Conservation (phyloP, 2,888 invertebrate genomes). For the Melanostoma mellinum region DNA sequence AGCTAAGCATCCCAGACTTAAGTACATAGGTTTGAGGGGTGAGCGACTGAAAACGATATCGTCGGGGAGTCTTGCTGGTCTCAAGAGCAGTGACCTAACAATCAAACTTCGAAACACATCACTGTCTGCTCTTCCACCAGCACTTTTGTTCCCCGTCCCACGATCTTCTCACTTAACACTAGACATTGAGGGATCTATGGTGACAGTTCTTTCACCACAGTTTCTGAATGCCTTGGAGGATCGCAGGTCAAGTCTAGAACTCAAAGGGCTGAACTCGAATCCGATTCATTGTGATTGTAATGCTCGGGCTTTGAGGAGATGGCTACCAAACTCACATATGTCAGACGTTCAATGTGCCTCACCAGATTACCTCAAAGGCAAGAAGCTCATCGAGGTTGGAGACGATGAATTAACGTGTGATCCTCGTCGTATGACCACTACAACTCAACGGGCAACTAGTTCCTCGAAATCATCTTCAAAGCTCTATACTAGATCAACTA, state of each 20-base stretch:
- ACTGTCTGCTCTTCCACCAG: conserved; percentile 89
- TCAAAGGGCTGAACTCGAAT: conserved; percentile 89
- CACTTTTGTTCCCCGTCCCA: conserved; percentile 93
- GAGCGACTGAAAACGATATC: conserved; percentile 89
- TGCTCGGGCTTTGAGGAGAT: conserved; percentile 89
- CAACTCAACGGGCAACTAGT: conserved; percentile 76
- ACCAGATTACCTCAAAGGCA: conserved; percentile 88
- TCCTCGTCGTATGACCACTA: conserved; percentile 83
- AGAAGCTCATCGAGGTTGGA: conserved; percentile 88
- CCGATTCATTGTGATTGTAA: conserved; percentile 94
- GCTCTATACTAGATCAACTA: conserved; percentile 84
- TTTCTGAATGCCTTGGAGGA: conserved; percentile 92
- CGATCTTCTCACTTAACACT: conserved; percentile 91
- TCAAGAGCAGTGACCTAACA: conserved; percentile 87
- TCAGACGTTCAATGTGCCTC: conserved; percentile 86
- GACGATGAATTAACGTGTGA: conserved; percentile 93
- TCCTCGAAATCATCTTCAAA: conserved; percentile 78
- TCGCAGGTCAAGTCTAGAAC: conserved; percentile 88
- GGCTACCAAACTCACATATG: conserved; percentile 87
- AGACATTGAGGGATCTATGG: conserved; percentile 90
- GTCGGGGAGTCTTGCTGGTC: conserved; percentile 91
- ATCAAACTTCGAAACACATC: conserved; percentile 93
- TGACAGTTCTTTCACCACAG: conserved; percentile 90
- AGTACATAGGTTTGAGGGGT: conserved; percentile 89
- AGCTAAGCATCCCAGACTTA: conserved; percentile 89